These are phyloP conservation scores for Aphis gossypii DNA, from an alignment of 1,140 invertebrate genomes.

Conservation along the genomic window DNA sequence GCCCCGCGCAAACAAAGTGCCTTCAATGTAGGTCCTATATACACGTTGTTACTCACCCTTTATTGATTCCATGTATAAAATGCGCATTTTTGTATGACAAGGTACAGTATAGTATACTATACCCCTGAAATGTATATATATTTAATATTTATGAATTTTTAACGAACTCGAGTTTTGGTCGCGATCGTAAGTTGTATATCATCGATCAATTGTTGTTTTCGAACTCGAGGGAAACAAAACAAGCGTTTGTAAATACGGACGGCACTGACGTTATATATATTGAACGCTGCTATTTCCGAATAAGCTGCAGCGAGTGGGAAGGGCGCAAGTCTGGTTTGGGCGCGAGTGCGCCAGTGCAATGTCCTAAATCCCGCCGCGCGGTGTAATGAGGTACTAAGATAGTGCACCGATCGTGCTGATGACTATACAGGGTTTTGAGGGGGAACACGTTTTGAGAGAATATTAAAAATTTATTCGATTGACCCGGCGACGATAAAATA, in stretches of 20 bases:
- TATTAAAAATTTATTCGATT: neutral
- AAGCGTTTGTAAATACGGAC: neutral
- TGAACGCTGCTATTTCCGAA: neutral
- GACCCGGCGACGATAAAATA: neutral
- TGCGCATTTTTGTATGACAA: neutral
- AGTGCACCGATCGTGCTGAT: neutral
- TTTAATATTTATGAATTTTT: neutral
- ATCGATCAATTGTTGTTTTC: neutral
- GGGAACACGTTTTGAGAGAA: neutral
- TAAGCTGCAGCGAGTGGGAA: neutral
- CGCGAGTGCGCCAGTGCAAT: constrained; percentile 44
- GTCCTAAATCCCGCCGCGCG: constrained; percentile 12
- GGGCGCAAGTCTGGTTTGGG: constrained; percentile 32
- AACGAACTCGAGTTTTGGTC: neutral
- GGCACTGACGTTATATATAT: neutral
- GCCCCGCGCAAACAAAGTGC: neutral
- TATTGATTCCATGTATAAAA: constrained; percentile 5
- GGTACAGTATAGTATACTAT: neutral
- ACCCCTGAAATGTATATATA: neutral
- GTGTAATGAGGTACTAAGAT: neutral
- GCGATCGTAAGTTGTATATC: neutral
- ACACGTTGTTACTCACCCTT: neutral
- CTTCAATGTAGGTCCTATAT: neutral
- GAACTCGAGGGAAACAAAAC: neutral
- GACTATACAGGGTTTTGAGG: neutral